These are phyloP conservation scores for Oceanodroma tethys DNA, from an alignment of 2,113 vertebrate species.

Conservation along the genomic window DNA sequence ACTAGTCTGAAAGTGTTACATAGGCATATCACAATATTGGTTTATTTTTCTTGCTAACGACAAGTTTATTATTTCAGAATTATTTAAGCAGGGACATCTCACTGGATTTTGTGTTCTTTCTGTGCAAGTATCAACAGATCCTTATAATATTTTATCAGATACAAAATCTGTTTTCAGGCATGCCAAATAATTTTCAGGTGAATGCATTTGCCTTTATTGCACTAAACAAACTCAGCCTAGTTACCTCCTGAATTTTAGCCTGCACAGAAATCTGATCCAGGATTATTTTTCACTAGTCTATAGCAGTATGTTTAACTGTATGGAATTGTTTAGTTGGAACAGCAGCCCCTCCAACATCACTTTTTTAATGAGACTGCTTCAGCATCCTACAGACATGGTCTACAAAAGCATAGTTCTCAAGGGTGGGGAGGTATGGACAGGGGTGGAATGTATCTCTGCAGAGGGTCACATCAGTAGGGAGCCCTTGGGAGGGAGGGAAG, in stretches of 20 bases:
- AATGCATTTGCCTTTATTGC: not conserved
- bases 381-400: not conserved
- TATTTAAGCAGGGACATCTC: not conserved
- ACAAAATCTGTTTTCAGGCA: not conserved
- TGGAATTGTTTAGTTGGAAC: not conserved
- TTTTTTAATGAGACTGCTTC: not conserved
- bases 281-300: not conserved
- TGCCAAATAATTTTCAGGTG: not conserved
- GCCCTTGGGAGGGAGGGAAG: too few relatives aligned
- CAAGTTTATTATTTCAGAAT: not conserved
- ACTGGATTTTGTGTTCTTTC: conserved; percentile 13
- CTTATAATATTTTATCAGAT: conserved; percentile 11
- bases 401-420: not conserved
- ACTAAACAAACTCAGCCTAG: not conserved
- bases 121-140: not conserved
- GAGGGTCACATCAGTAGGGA: not conserved
- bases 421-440: not conserved
- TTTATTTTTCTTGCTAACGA: conserved; percentile 10
- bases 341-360: not conserved
- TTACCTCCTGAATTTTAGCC: not conserved
- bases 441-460: not conserved
- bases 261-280: not conserved
- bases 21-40: not conserved
- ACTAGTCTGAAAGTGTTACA: not conserved
- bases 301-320: not conserved